Base-by-base conservation (phyloP, 2,797 vertebrate species). In the Ctenopoma kingsleyae region DNA sequence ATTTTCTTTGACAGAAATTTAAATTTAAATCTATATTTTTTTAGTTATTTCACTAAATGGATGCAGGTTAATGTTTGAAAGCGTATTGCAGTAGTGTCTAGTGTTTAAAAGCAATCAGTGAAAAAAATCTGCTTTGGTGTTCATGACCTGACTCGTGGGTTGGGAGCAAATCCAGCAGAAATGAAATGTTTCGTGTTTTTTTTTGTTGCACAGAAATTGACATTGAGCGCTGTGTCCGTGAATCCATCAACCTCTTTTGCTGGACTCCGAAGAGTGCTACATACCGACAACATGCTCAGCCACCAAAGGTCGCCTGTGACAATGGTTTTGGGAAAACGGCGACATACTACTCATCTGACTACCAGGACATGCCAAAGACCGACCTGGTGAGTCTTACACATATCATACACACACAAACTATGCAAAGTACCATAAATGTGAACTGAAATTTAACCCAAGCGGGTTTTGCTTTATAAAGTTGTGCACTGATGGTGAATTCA, bases 211-310 rank as follows among this genome's bases (percentile, higher is more conserved):
- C 84, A 99, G 98, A 99, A 92, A 98, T 99, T 8, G 98, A 99
- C 62, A 99, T 99, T 38, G 97, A 99, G 54, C 96, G 96, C 12
- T 99, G 98, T 30, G 98, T 99, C 11, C 95, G 95, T n/a, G 97
- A 99, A 88, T 99, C 98, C 0, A 96, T 99, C 91, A 97, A 85
- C 90, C 95, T 99, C 44, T 99, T 99, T 83, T 96, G 96, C 87
- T 99, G 97, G 96, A 98, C 96, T 1, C 98, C 98, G 0, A 98
- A 97, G 91, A 99, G 98, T 5, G 95, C 97, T 16, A 99, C 98
- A 0, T 99, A 95, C 76, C 82, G 98, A 38, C 98, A 99, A 8
- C 97, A 97, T 0, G 98, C 98, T 15, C 98, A 98, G 52, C 94
- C 95, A 0, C 89, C 94, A 0, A 97, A 95, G 63, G 81, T 78